phyloP scores from a whole-genome alignment of 2,888 invertebrate genomes.

The Hydrotaea cyrtoneurina region DNA sequence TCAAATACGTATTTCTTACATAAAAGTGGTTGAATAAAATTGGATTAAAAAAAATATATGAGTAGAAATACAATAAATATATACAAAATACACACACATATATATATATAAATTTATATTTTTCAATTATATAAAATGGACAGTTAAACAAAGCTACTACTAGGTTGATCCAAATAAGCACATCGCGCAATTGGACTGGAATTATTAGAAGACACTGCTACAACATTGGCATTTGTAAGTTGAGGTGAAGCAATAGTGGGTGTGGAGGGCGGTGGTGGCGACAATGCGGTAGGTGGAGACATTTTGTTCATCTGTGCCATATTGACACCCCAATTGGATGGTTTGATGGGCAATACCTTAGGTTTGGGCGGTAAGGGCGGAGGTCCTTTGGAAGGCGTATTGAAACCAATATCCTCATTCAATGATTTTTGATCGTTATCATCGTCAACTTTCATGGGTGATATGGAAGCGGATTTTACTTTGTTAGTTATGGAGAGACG shows the following conservation, averaged over 20 bases:
- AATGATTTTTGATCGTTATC: slow-evolving; percentile 76
- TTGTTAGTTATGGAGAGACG: slow-evolving; percentile 67
- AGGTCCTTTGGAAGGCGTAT: slow-evolving; percentile 80
- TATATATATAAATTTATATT: slow-evolving; percentile 10
- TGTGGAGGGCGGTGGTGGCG: slow-evolving; percentile 38
- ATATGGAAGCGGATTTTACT: slow-evolving; percentile 45
- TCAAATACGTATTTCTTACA: slow-evolving; percentile 34
- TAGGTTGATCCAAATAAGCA: slow-evolving; percentile 84
- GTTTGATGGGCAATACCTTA: slow-evolving; percentile 85
- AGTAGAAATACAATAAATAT: slow-evolving; percentile 35
- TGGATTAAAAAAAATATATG: not conserved
- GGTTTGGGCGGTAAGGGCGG: slow-evolving; percentile 90
- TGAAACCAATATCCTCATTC: slow-evolving; percentile 74
- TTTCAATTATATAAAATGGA: slow-evolving; percentile 23
- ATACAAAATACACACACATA: slow-evolving; percentile 2
- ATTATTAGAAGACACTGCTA: slow-evolving; percentile 63
- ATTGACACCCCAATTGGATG: slow-evolving; percentile 82
- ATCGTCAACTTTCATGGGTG: slow-evolving; percentile 58
- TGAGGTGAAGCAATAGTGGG: slow-evolving; percentile 51
- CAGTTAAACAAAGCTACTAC: slow-evolving; percentile 84
- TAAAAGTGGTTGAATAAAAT: slow-evolving; percentile 19
- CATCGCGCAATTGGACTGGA: slow-evolving; percentile 75
- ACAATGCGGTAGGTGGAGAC: slow-evolving; percentile 31
- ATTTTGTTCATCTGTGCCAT: slow-evolving; percentile 41
- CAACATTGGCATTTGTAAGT: slow-evolving; percentile 70